Percentiles rank a stretch among this genome's conserved stretches.
phyloP scores from a whole-genome alignment of 1,140 invertebrate genomes.

The Macrocentrus cingulum region DNA sequence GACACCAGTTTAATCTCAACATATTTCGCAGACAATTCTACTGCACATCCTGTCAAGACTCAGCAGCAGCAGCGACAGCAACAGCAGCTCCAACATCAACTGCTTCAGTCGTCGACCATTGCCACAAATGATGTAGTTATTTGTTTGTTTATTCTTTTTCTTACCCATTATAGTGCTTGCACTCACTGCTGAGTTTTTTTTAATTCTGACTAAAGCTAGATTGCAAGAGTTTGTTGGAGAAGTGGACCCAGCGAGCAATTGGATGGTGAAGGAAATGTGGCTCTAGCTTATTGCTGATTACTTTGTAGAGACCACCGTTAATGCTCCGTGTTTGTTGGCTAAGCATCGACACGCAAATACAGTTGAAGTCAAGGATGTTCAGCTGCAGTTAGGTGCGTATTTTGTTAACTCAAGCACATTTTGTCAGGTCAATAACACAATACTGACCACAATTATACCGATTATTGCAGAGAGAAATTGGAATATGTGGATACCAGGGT shows the following conservation, averaged over 20 bases:
- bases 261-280: constrained; percentile 93
- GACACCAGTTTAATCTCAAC: not conserved
- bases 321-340: constrained; percentile 84
- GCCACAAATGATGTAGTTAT: not conserved
- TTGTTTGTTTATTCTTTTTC: not conserved
- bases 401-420: too few relatives aligned
- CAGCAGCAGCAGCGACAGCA: too few relatives aligned
- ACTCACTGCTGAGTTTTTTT: constrained; percentile 30
- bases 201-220: constrained; percentile 80
- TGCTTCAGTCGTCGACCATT: not conserved
- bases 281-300: constrained; percentile 93
- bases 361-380: constrained; percentile 93
- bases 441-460: constrained; percentile 29
- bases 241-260: constrained; percentile 91
- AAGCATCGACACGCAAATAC: constrained; percentile 89
- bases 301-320: constrained; percentile 91
- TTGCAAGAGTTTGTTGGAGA: constrained; percentile 90
- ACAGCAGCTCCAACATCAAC: too few relatives aligned
- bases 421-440: too few relatives aligned
- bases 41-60: not conserved
- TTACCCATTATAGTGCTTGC: not conserved
- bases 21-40: not conserved
- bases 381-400: constrained; percentile 86
- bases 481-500: constrained; percentile 96
- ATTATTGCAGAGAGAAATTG: constrained; percentile 87